These are phyloP conservation scores for Dinocampus coccinellae DNA, from an alignment of 2,888 invertebrate genomes.

Conservation along the genomic window DNA sequence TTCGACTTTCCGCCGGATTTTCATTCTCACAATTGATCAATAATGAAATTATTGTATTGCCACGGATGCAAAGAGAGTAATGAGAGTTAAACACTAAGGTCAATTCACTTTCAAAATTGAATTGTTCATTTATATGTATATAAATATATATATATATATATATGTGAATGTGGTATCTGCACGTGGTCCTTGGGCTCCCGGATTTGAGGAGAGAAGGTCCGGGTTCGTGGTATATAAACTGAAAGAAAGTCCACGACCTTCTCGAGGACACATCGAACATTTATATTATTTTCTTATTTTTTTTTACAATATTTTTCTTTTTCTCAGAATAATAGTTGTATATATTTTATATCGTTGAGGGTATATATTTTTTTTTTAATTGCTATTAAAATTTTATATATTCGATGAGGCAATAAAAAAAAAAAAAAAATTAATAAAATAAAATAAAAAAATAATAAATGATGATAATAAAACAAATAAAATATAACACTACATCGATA, in stretches of 20 bases:
- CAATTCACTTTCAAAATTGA: conserved; percentile 12
- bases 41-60: neutral
- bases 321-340: neutral
- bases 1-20: conserved; percentile 16
- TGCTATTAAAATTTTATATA: neutral
- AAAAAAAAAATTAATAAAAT: neutral
- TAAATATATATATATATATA: neutral
- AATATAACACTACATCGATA: no score
- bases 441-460: neutral
- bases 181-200: conserved; percentile 36
- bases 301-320: neutral
- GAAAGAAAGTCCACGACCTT: conserved; percentile 34
- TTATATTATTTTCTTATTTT: neutral
- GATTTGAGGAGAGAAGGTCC: conserved; percentile 32
- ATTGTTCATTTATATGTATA: neutral
- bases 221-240: conserved; percentile 20
- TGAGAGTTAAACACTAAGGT: neutral
- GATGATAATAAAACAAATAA: no score
- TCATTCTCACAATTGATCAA: conserved; percentile 7
- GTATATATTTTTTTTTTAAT: neutral
- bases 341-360: neutral
- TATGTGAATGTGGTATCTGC: neutral
- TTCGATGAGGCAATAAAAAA: neutral
- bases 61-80: neutral
- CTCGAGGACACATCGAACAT: conserved; percentile 22